A percentile compares a stretch with the other conserved stretches of the same genome.
Evolutionary conservation across 2,797 vertebrate species (phyloP).

Genomic region (Sebastes reedi): DNA sequence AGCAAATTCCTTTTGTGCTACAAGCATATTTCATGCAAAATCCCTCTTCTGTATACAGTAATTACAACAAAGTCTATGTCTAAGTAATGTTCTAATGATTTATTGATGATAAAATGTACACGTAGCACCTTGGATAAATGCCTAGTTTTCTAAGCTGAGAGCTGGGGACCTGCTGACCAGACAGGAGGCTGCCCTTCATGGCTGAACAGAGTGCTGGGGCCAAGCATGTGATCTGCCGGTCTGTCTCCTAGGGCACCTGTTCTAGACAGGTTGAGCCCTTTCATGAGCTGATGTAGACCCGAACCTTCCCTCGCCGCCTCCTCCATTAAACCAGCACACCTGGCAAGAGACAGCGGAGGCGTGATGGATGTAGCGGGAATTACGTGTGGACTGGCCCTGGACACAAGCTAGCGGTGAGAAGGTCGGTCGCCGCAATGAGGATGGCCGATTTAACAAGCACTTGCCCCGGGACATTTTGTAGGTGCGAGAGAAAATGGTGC

Average conservation of each 20-base stretch:
- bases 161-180: slow-evolving; percentile 31
- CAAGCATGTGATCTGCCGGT: slow-evolving; percentile 5
- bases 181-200: slow-evolving; percentile 57
- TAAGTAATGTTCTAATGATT: neutral
- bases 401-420: slow-evolving; percentile 4
- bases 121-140: neutral
- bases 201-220: slow-evolving; percentile 24
- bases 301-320: neutral
- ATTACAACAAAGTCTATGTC: neutral
- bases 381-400: slow-evolving; percentile 6
- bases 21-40: neutral
- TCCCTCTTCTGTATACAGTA: neutral
- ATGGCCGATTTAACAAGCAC: slow-evolving; percentile 31
- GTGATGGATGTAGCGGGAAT: slow-evolving; percentile 30
- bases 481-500: neutral
- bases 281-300: slow-evolving; percentile 15
- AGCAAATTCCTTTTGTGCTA: neutral
- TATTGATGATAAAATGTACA: neutral
- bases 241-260: slow-evolving; percentile 34
- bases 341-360: slow-evolving; percentile 12
- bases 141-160: slow-evolving; percentile 8
- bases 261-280: slow-evolving; percentile 39
- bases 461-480: neutral
- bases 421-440: neutral
- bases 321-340: slow-evolving; percentile 42